These are phyloP conservation scores for Oryzias sinensis DNA, from an alignment of 2,797 vertebrate species.

Conservation along the genomic window DNA sequence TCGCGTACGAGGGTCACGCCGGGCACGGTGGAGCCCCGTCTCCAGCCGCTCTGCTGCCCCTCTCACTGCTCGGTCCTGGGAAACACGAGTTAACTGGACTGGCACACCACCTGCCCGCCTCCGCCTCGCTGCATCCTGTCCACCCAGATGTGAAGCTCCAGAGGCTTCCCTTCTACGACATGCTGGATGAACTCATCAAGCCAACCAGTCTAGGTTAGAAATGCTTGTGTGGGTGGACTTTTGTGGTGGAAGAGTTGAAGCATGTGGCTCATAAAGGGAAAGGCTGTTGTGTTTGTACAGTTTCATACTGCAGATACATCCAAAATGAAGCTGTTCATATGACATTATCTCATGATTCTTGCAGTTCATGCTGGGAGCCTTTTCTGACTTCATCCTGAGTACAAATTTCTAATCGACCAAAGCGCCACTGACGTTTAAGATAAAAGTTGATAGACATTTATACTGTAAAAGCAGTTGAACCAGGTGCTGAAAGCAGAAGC, in stretches of 20 bases:
- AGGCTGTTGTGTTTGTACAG: background rate
- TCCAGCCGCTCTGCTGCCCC: constrained; percentile 85
- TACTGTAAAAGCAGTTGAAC: constrained; percentile 12
- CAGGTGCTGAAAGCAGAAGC: constrained; percentile 28
- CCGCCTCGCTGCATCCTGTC: constrained; percentile 90
- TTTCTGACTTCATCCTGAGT: background rate
- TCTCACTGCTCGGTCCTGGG: constrained; percentile 90
- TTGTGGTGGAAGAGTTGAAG: background rate
- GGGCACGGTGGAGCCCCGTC: constrained; percentile 81
- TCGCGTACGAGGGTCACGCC: constrained; percentile 84
- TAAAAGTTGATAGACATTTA: constrained; percentile 18
- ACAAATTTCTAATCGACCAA: background rate
- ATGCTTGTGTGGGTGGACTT: background rate
- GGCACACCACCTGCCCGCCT: constrained; percentile 87
- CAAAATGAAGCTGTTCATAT: background rate
- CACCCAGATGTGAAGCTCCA: constrained; percentile 97
- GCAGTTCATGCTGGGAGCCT: background rate
- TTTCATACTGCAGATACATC: background rate
- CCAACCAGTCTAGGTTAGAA: constrained; percentile 93
- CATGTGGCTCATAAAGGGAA: too few relatives aligned
- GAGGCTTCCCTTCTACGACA: constrained; percentile 95
- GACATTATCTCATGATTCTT: background rate
- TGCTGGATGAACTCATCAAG: constrained; percentile 97
- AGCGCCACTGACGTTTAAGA: constrained; percentile 3
- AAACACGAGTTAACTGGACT: constrained; percentile 90